phyloP scores from a whole-genome alignment of 2,888 invertebrate genomes.

The Lagria hirta region DNA sequence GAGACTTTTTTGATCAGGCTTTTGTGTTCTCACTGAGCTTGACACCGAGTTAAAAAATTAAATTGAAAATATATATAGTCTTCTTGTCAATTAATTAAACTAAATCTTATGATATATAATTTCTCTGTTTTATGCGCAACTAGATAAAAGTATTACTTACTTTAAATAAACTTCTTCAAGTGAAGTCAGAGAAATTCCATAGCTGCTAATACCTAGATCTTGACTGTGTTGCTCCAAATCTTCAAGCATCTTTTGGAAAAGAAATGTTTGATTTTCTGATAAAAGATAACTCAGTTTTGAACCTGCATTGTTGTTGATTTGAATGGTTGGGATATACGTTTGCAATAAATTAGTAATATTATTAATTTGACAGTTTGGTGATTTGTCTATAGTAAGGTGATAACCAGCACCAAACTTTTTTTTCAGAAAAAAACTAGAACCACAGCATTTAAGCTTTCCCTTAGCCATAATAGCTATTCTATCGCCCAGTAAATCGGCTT shows the following conservation, averaged over 20 bases:
- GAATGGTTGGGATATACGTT: slow-evolving; percentile 65
- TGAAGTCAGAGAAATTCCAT: slow-evolving; percentile 83
- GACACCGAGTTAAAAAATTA: too few relatives aligned
- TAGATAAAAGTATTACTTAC: slow-evolving; percentile 32
- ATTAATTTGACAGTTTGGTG: slow-evolving; percentile 51
- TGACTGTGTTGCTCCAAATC: slow-evolving; percentile 65
- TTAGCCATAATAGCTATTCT: slow-evolving; percentile 79
- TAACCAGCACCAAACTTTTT: slow-evolving; percentile 79
- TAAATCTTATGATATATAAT: background rate
- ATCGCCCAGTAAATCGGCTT: slow-evolving; percentile 80
- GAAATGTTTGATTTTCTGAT: slow-evolving; percentile 61
- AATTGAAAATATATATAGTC: too few relatives aligned
- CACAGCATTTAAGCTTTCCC: slow-evolving; percentile 73
- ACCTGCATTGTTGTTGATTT: slow-evolving; percentile 67
- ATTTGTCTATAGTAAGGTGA: slow-evolving; percentile 66
- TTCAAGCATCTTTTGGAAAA: slow-evolving; percentile 68
- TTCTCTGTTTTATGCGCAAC: background rate
- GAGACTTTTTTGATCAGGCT: too few relatives aligned
- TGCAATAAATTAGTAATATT: slow-evolving; percentile 58
- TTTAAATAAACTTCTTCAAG: slow-evolving; percentile 80
- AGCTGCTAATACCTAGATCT: slow-evolving; percentile 70
- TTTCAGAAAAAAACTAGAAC: slow-evolving; percentile 74
- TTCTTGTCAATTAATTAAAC: too few relatives aligned
- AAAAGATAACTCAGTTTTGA: slow-evolving; percentile 73
- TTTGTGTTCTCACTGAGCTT: too few relatives aligned